Evolutionary conservation across 1,140 invertebrate genomes (phyloP), one percentile per base, ranked within the genome.

Genomic region (Dendrolimus punctatus): DNA sequence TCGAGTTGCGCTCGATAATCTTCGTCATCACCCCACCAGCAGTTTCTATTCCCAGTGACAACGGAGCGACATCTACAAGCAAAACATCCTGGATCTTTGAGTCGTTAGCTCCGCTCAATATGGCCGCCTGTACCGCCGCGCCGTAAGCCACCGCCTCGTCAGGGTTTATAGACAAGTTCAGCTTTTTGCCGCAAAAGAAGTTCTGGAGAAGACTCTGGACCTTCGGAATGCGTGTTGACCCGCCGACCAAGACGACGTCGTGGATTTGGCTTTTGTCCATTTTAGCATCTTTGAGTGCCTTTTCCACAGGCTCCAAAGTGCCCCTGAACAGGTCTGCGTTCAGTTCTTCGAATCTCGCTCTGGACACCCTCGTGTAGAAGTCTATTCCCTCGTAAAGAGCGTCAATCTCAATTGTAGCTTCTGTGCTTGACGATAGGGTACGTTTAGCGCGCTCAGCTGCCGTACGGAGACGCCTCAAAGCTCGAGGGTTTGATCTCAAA

Each of bases 181-280:
- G 62, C 48, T 75, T 69, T 66, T 88, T 87, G n/a, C 85, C 85
- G 52, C 73, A 78, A 79, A 88, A 88, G 71, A 79, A 87, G 60
- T 82, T 84, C 62, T 86, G 85, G 5, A 90, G 73, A 45, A 90
- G 55, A 40, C 63, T 79, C 66, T 89, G 88, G 4, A 90, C 78
- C 68, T 90, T 90, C 2, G 88, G 88, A 50, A 89, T 89, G 41
- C 92, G 85, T 4, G 91, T 93, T 0, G 92, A 93, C 3, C 92
- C 92, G 39, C 92, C 92, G 41, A 94, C 92, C 44, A 94, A 84
- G 2, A 93, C 91, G 43, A 94, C 90, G 57, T 93, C 92, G 68
- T 93, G 87, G 53, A 93, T 91, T 52, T 81, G 67, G 36, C 80
- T 74, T 66, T 93, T 93, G 75, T 92, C 90, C 54, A 93, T 57